Base-by-base conservation (phyloP, 2,113 vertebrate genomes). In the Hiodon alosoides region DNA sequence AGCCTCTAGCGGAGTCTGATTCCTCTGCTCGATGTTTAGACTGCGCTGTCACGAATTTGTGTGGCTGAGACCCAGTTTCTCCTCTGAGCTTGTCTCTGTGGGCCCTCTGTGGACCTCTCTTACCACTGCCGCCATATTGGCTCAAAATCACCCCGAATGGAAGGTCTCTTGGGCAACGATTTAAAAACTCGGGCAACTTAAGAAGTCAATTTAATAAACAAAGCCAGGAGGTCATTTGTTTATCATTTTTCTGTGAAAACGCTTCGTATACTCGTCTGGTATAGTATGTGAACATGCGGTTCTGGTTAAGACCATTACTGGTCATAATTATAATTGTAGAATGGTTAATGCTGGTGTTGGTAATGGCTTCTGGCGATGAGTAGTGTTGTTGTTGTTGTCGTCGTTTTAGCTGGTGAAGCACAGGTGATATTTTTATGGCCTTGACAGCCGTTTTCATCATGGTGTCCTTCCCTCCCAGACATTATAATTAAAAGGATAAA, bases 401-500 rank as follows among this genome's bases (percentile, higher is more conserved):
- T 82, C 85, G 84, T 85, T 87, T 80, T 85, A 81, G 83, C 82
- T 85, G 86, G 88, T 92, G 87, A 91, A 31, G 31, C 31, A 31
- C 31, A 31, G 31, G 31, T 31, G 31, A 31, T 31, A 31, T 31
- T 31, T 31, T 31, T 31, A 31, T 31, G 31, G 31, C 31, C 31
- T 31, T 31, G 31, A 31, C 31, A 31, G 31, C 31, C 0, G 89
- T 91, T 90, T 90, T 91, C 85, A 82, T 84, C 82, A 60, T 75
- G 81, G 80, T 86, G 79, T 85, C 86, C 85, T 77, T 83, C 86
- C 82, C 68, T 80, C 85, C 83, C 87, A 91, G 91, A 90, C 87
- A 76, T 88, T 86, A 81, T 90, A 89, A 92, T 92, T 90, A 90
- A 90, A 89, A 76, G 88, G 86, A 77, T 85, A 86, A 82, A 85